These are phyloP conservation scores for Anthonomus grandis DNA, from an alignment of 1,140 invertebrate species.

Conservation along the genomic window DNA sequence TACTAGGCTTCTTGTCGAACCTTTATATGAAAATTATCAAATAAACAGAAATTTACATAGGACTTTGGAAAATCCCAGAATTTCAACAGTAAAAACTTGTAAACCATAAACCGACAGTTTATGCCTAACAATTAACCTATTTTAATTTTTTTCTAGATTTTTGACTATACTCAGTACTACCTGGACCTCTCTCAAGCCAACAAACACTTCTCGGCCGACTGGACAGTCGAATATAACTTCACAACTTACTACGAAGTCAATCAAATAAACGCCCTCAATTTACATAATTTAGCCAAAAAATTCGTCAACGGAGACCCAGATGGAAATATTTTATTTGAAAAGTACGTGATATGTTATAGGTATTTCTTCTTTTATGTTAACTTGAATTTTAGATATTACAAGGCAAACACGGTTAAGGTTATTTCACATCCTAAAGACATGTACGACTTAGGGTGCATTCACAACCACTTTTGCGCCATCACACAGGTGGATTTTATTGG, in stretches of 20 bases:
- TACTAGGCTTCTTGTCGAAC: no score
- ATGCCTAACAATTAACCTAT: no score
- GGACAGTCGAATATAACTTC: constrained; percentile 78
- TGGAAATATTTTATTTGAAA: constrained; percentile 61
- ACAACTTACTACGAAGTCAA: constrained; percentile 70
- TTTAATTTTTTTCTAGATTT: constrained; percentile 56
- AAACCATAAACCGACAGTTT: no score
- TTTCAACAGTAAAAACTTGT: no score
- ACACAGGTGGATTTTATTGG: constrained; percentile 71
- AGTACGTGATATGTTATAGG: constrained; percentile 56
- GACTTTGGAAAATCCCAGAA: no score
- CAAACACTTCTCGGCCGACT: constrained; percentile 59
- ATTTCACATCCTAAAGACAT: constrained; percentile 47
- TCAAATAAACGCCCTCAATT: constrained; percentile 60
- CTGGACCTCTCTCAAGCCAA: constrained; percentile 79
- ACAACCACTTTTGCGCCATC: constrained; percentile 79
- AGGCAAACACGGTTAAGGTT: constrained; percentile 67
- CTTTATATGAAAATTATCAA: no score
- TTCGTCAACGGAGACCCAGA: constrained; percentile 62
- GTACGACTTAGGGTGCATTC: constrained; percentile 67
- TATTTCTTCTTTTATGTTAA: no score
- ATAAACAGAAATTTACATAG: no score
- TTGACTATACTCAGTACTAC: constrained; percentile 88
- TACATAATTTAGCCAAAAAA: constrained; percentile 72
- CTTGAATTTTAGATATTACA: constrained; percentile 59